phyloP scores from a whole-genome alignment of 2,113 vertebrate genomes.

The Trogon melanurus region DNA sequence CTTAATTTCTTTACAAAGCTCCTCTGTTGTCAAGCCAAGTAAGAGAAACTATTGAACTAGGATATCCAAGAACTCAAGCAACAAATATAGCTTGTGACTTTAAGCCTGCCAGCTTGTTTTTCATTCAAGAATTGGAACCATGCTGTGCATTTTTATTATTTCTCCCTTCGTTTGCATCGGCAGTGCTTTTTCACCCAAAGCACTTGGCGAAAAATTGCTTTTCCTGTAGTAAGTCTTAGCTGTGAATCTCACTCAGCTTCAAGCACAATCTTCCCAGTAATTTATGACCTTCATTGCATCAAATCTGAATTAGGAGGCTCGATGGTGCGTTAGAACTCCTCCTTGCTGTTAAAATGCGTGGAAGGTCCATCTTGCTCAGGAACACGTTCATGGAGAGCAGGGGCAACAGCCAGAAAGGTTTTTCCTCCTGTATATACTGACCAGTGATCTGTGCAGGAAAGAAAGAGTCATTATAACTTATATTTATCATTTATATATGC shows the following conservation, averaged over 20 bases:
- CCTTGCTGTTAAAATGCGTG: not conserved
- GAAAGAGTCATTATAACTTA: not conserved
- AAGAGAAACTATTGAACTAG: constrained; percentile 11
- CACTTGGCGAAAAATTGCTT: not conserved
- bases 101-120: not conserved
- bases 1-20: constrained; percentile 38
- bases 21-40: constrained; percentile 30
- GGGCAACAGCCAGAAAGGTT: not conserved
- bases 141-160: not conserved
- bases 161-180: not conserved
- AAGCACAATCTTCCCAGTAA: not conserved
- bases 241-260: not conserved
- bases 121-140: not conserved
- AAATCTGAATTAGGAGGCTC: not conserved
- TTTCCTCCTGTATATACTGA: not conserved
- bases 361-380: not conserved
- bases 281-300: not conserved
- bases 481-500: not conserved
- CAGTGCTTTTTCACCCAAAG: not conserved
- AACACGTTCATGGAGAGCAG: not conserved
- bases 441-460: not conserved
- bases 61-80: not conserved
- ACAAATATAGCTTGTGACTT: constrained; percentile 24
- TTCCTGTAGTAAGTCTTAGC: not conserved
- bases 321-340: not conserved